Evolutionary conservation across 2,113 vertebrate species (phyloP), one percentile per base, ranked within the genome.

Genomic region (Lagopus muta): DNA sequence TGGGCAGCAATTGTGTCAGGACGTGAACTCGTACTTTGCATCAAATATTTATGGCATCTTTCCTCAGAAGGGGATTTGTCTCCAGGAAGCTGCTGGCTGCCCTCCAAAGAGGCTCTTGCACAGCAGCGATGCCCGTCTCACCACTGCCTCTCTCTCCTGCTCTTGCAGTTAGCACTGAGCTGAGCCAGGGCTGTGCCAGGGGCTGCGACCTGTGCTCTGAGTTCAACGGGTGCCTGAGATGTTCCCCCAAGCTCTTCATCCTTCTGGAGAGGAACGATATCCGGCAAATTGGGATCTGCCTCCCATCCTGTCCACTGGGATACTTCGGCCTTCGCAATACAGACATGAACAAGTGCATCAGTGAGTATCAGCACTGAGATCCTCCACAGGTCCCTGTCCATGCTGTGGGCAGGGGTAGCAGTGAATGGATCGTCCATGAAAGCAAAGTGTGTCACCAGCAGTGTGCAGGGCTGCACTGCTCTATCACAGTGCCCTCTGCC

Each of bases 281-380:
- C 92, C 98, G 99, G 66, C 99, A 99, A 94, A 99, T 98, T 20
- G 99, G 99, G 52, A 98, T 99, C 85, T 99, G 99, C 97, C 97
- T 99, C 78, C 98, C 98, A 1, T 99, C 99, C 76, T 99, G 99
- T 94, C 99, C 99, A 0, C 92, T 98, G 92, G 99, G 99, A 86
- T 99, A 99, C 97, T 99, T 99, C 5, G 99, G 98, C 75, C 98
- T 99, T 97, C 98, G 99, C 95, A 99, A 98, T 69, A 99, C 98
- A 3, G 99, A 99, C 93, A 99, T 99, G 98, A 99, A 99, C 98
- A 99, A 99, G 98, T 99, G 99, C 98, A 99, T 98, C 96, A 99
- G 99, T 99, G 97, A 99, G 99, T 98, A 80, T 5, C 28, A 17
- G 42, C 66, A n/a, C 32, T 8, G 71, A 66, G 61, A 48, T 43